Conservation (phyloP, 2,113 vertebrate genomes). For the Bos javanicus region DNA sequence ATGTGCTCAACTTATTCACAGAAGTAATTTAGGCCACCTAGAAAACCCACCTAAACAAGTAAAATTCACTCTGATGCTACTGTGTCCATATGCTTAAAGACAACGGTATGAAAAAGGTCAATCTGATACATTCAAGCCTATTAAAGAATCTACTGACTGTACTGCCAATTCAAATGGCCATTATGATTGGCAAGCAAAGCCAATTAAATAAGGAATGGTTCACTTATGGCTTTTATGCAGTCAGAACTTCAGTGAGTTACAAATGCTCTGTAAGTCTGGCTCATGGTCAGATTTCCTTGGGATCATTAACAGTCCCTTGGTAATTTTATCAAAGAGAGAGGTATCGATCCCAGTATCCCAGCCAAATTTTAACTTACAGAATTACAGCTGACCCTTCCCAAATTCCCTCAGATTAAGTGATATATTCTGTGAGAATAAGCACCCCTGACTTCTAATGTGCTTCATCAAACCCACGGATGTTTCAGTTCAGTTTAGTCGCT, state of each 20-base stretch:
- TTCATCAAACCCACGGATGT: neutral
- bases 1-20: neutral
- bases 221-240: slow-evolving; percentile 26
- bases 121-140: slow-evolving; percentile 13
- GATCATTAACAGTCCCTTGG: slow-evolving; percentile 43
- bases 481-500: neutral
- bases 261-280: neutral
- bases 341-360: neutral
- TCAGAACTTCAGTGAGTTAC: slow-evolving; percentile 33
- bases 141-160: neutral
- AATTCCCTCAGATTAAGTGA: slow-evolving; percentile 2
- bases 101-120: slow-evolving; percentile 13
- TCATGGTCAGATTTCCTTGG: neutral
- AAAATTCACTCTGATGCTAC: neutral
- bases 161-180: neutral
- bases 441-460: neutral
- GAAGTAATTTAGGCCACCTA: neutral
- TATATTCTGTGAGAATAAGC: neutral
- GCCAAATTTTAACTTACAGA: slow-evolving; percentile 43
- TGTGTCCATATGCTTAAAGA: neutral
- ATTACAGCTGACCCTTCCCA: neutral
- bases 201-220: slow-evolving; percentile 42
- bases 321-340: slow-evolving; percentile 46
- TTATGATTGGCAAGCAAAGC: slow-evolving; percentile 44
- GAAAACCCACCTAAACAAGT: neutral